phyloP scores from a whole-genome alignment of 1,140 invertebrate species.

The Coptotermes formosanus region DNA sequence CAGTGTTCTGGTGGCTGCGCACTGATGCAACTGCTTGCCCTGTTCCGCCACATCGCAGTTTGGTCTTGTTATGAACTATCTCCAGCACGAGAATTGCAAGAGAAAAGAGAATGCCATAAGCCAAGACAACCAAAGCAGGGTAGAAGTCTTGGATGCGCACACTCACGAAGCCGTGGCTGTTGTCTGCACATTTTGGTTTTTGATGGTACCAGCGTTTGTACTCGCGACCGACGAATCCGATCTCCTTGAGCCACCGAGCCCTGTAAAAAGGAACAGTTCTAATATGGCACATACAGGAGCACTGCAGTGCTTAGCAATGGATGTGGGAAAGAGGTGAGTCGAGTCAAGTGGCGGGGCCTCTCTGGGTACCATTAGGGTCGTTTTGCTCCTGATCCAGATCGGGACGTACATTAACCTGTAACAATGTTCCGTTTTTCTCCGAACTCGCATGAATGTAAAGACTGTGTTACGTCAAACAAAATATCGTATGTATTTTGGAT shows the following conservation, averaged over 20 bases:
- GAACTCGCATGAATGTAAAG: too few species aligned
- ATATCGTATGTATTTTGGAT: too few species aligned
- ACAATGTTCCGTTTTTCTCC: too few species aligned
- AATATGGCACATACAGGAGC: too few species aligned
- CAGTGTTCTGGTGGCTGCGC: background rate
- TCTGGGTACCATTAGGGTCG: too few species aligned
- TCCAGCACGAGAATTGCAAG: background rate
- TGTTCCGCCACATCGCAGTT: constrained; percentile 44
- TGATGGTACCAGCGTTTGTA: constrained; percentile 47
- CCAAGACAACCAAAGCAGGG: constrained; percentile 1
- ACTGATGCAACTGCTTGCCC: background rate
- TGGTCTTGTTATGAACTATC: constrained; percentile 38
- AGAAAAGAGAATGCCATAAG: background rate
- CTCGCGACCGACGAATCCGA: constrained; percentile 46
- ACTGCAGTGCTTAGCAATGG: too few species aligned
- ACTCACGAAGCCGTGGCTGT: constrained; percentile 48
- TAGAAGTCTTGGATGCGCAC: constrained; percentile 51
- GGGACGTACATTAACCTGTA: too few species aligned
- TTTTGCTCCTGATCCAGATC: too few species aligned
- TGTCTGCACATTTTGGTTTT: constrained; percentile 46
- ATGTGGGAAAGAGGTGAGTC: too few species aligned
- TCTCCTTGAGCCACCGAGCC: constrained; percentile 45
- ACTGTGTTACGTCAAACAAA: too few species aligned
- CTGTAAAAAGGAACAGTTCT: background rate
- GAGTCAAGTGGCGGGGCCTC: too few species aligned